A percentile compares a stretch with the other conserved stretches of the same genome.
Conservation (phyloP, 2,888 invertebrate species). For the Tridacna crocea region DNA sequence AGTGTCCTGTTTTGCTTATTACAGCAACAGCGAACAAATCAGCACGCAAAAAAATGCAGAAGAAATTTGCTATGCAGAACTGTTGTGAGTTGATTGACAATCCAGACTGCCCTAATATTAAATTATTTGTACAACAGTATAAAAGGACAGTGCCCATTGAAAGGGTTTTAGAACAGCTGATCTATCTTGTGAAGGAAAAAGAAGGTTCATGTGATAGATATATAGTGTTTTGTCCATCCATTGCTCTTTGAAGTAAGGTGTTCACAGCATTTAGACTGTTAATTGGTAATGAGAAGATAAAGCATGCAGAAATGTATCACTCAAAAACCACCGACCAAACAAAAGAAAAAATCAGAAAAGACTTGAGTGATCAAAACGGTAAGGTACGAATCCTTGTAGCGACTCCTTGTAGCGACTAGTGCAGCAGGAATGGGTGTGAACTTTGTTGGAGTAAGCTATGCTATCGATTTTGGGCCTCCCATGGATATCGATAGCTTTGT, state of each 20-base stretch:
- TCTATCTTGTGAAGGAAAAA: slow-evolving; percentile 7
- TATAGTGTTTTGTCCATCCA: slow-evolving; percentile 53
- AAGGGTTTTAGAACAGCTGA: not conserved
- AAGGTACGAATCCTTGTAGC: slow-evolving; percentile 48
- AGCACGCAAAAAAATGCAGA: slow-evolving; percentile 21
- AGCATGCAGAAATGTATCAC: slow-evolving; percentile 52
- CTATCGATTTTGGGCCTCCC: slow-evolving; percentile 52
- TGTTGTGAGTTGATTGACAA: slow-evolving; percentile 33
- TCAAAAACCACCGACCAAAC: slow-evolving; percentile 43
- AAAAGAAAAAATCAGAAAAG: slow-evolving; percentile 47
- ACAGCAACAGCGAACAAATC: slow-evolving; percentile 48
- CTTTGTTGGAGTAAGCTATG: slow-evolving; percentile 37
- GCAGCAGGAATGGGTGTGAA: slow-evolving; percentile 54
- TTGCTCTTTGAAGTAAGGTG: slow-evolving; percentile 42
- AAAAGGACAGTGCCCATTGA: slow-evolving; percentile 27
- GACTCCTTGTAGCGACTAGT: slow-evolving; percentile 47
- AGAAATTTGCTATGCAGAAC: slow-evolving; percentile 24
- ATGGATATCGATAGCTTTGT: slow-evolving; percentile 57
- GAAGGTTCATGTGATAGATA: slow-evolving; percentile 22
- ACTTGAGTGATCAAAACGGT: slow-evolving; percentile 42
- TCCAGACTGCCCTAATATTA: slow-evolving; percentile 37
- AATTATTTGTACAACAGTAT: slow-evolving; percentile 30
- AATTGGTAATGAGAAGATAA: slow-evolving; percentile 12
- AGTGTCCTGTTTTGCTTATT: slow-evolving; percentile 39
- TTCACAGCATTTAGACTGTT: slow-evolving; percentile 30